Evolutionary conservation across 2,797 vertebrate genomes (phyloP).

Genomic region (Hirundo rustica): DNA sequence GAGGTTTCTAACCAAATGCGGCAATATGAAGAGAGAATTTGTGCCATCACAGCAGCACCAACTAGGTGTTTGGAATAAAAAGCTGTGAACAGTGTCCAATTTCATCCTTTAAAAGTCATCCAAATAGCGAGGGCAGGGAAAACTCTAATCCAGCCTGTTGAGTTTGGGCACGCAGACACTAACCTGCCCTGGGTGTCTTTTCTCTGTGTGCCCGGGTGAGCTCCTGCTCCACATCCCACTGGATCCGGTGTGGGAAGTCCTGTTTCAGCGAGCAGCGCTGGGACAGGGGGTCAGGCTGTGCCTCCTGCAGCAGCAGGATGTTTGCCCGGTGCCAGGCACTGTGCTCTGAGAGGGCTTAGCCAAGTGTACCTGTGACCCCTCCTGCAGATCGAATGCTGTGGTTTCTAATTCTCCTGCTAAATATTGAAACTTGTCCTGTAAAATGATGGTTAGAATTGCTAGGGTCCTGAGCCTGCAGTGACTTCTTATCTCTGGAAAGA

Average conservation of each 20-base stretch:
- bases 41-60: not conserved
- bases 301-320: slow-evolving; percentile 10
- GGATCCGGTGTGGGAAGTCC: not conserved
- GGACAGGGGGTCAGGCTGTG: not conserved
- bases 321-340: not conserved
- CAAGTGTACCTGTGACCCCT: not conserved
- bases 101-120: not conserved
- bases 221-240: not conserved
- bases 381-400: accelerated
- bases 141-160: not conserved
- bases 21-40: not conserved
- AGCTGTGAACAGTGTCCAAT: accelerated
- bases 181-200: not conserved
- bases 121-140: not conserved
- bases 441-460: not conserved
- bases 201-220: not conserved
- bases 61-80: not conserved
- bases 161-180: not conserved
- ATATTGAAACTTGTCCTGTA: accelerated
- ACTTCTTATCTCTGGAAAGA: not conserved
- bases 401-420: not conserved
- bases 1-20: not conserved
- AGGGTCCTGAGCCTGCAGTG: not conserved
- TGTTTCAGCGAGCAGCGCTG: not conserved
- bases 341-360: not conserved